phyloP scores from a whole-genome alignment of 2,888 invertebrate species.

The Drosophila kokeensis region DNA sequence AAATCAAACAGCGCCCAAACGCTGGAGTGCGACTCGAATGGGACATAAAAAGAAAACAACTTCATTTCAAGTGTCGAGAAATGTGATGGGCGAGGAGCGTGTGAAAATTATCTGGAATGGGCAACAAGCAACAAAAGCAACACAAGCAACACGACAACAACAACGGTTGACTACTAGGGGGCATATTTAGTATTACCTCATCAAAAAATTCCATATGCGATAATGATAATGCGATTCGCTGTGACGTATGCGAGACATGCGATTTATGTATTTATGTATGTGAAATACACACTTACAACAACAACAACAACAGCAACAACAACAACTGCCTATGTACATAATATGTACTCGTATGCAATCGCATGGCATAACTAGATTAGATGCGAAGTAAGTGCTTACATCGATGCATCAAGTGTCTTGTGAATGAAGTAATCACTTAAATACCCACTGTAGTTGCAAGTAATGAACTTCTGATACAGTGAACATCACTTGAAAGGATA shows the following conservation, averaged over 20 bases:
- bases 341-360: constrained; percentile 1
- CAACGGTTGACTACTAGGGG: not conserved
- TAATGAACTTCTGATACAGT: not conserved
- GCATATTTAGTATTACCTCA: constrained; percentile 52
- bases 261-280: constrained; percentile 26
- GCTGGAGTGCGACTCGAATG: constrained; percentile 18
- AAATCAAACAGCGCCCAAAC: constrained; percentile 32
- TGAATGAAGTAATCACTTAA: not conserved
- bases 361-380: constrained; percentile 46
- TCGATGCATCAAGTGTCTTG: not conserved
- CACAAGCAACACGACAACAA: not conserved
- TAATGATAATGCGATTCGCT: constrained; percentile 58
- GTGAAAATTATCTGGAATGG: constrained; percentile 37
- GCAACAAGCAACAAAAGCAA: not conserved
- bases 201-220: constrained; percentile 52
- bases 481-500: not conserved
- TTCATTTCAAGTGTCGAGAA: constrained; percentile 37
- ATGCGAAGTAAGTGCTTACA: not conserved
- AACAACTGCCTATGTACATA: not conserved
- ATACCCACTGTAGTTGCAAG: not conserved
- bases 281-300: not conserved
- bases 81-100: constrained; percentile 38
- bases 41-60: constrained; percentile 26
- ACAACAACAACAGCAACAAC: not conserved
- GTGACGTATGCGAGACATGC: constrained; percentile 60